These are phyloP conservation scores for Iphiclides podalirius DNA, from an alignment of 2,888 invertebrate species.

Conservation along the genomic window DNA sequence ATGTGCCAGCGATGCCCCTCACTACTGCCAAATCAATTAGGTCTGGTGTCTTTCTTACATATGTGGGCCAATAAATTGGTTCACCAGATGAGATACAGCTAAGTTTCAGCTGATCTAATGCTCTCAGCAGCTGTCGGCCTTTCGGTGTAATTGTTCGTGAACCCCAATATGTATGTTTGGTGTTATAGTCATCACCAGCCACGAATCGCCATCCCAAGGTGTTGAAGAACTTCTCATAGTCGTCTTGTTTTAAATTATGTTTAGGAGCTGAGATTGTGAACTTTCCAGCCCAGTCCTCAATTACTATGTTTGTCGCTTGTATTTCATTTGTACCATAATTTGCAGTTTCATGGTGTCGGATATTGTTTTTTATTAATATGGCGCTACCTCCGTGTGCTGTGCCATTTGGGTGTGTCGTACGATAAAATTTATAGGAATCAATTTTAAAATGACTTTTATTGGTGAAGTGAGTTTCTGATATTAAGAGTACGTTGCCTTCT, in stretches of 20 bases:
- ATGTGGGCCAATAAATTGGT: constrained; percentile 26
- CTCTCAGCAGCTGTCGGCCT: constrained; percentile 22
- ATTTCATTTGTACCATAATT: constrained; percentile 23
- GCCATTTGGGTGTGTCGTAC: constrained; percentile 32
- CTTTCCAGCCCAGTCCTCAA: background rate
- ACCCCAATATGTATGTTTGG: constrained; percentile 20
- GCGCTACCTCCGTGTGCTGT: constrained; percentile 30
- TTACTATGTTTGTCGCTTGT: constrained; percentile 26
- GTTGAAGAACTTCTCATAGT: constrained; percentile 15
- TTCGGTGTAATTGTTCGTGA: constrained; percentile 14
- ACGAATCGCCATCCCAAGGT: constrained; percentile 21
- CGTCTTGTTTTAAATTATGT: constrained; percentile 10
- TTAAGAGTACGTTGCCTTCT: too few species aligned
- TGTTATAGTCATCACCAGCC: constrained; percentile 22
- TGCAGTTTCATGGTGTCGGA: constrained; percentile 20
- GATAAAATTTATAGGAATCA: constrained; percentile 32
- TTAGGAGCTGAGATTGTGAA: constrained; percentile 21
- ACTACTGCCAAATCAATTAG: constrained; percentile 15
- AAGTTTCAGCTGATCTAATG: background rate
- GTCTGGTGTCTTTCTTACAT: too few species aligned
- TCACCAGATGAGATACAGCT: constrained; percentile 22
- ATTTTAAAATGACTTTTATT: constrained; percentile 18
- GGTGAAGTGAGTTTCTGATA: constrained; percentile 27
- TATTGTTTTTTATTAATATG: constrained; percentile 24
- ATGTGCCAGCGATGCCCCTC: constrained; percentile 26